These are phyloP conservation scores for Zhuqinia jingwanae DNA, from an alignment of 2,888 invertebrate genomes.

Conservation along the genomic window DNA sequence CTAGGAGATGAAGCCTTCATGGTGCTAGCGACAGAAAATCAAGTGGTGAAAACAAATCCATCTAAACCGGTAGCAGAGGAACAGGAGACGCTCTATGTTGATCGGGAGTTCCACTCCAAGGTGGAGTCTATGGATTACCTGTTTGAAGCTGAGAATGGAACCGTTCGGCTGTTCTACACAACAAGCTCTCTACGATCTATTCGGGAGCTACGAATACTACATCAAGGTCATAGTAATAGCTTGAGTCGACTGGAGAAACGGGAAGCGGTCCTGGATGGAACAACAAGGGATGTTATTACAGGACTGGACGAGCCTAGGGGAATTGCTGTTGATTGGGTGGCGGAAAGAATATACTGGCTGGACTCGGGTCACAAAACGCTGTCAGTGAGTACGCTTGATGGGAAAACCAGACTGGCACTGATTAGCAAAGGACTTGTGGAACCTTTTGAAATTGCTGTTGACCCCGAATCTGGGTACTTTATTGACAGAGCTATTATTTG, in stretches of 20 bases:
- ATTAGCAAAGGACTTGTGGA: conserved; percentile 83
- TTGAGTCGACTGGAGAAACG: conserved; percentile 53
- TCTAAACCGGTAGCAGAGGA: conserved; percentile 82
- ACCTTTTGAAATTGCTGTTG: conserved; percentile 87
- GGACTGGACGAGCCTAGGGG: conserved; percentile 87
- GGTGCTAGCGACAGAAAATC: conserved; percentile 85
- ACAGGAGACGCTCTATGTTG: conserved; percentile 76
- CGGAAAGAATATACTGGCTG: conserved; percentile 87
- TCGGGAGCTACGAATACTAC: conserved; percentile 63
- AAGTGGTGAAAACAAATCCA: conserved; percentile 83
- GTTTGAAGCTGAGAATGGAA: conserved; percentile 61
- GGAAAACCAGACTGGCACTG: conserved; percentile 84
- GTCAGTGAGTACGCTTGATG: conserved; percentile 84
- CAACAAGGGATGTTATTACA: conserved; percentile 79
- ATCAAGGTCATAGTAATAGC: conserved; percentile 43
- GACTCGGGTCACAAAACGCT: conserved; percentile 82
- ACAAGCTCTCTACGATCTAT: conserved; percentile 72
- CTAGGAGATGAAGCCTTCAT: conserved; percentile 84
- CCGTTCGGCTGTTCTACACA: conserved; percentile 75
- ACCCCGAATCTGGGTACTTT: conserved; percentile 85
- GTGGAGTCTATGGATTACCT: conserved; percentile 83
- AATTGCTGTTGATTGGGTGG: conserved; percentile 88
- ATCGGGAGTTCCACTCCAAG: conserved; percentile 81
- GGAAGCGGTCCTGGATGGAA: background rate
- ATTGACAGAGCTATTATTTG: no score